Base-by-base conservation (phyloP, 2,113 vertebrate species). In the Dunckerocampus dactyliophorus region DNA sequence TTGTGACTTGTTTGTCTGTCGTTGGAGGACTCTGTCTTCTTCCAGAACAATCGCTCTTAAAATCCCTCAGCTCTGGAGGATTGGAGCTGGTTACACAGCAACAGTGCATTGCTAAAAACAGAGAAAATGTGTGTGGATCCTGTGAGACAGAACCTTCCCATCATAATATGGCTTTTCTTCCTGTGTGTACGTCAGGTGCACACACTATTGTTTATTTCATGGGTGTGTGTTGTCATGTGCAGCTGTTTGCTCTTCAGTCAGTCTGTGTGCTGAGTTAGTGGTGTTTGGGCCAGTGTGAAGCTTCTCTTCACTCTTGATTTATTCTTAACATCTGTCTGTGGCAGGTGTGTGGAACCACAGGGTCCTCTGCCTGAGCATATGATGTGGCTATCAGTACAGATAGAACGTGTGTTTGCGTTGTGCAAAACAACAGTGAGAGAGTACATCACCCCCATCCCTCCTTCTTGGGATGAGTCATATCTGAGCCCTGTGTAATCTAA, bases 291-390 rank as follows among this genome's bases (percentile, higher is more conserved):
- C 70, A 45, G 67, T 69, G 73, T 71, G 63, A 63, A 72, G 78
- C 77, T 71, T 76, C 76, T 82, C 75, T 71, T 74, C 79, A 71
- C 71, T 77, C 83, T 71, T 87, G 88, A 89, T 89, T 91, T 87
- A 84, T 82, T 82, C 75, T 71, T 69, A 88, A 90, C 89, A 88
- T 91, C 87, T 90, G 88, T 89, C 81, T 88, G 79, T 88, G 80
- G 88, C 88, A 90, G 89, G 88, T 89, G 88, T 86, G 83, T 80
- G 82, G 75, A 80, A 86, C 85, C 82, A 72, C 80, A 77, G 84
- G 80, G 80, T 85, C 74, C 65, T 82, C 82, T 75, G 65, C 71
- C 62, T 63, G 71, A 82, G 77, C 71, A 75, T 84, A 74, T 85
- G 82, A 87, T 88, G 81, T 61, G 66, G 86, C 75, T 76, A 79